These are phyloP conservation scores for Glyptemys insculpta DNA, from an alignment of 2,797 vertebrate genomes.

Conservation along the genomic window DNA sequence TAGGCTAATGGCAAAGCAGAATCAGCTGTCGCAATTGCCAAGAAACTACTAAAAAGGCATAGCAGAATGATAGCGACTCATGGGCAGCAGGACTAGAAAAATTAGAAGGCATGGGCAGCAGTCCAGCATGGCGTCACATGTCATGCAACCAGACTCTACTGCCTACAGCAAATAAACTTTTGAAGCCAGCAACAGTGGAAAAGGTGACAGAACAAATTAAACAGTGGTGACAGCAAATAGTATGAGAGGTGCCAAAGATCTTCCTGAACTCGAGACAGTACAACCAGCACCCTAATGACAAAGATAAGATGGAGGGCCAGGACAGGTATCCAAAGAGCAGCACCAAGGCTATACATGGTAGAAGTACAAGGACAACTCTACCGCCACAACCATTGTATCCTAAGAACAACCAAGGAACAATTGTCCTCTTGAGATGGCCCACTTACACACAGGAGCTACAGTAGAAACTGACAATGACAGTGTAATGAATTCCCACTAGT, in stretches of 20 bases:
- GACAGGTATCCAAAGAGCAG: background rate
- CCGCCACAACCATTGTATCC: background rate
- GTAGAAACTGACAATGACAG: constrained; percentile 22
- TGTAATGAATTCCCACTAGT: background rate
- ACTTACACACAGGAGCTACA: background rate
- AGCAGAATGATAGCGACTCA: background rate
- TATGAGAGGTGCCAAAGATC: background rate
- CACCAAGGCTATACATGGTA: background rate
- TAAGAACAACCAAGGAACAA: constrained; percentile 2
- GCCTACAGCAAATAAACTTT: constrained; percentile 5
- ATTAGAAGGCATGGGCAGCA: constrained; percentile 20
- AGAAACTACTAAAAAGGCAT: background rate
- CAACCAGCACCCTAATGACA: background rate
- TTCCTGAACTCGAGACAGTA: background rate
- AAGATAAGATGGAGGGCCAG: background rate
- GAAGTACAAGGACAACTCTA: background rate
- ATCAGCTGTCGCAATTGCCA: background rate
- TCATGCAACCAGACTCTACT: background rate
- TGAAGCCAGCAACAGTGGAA: constrained; percentile 17
- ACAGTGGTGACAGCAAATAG: background rate
- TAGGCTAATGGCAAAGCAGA: background rate
- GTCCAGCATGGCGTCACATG: background rate
- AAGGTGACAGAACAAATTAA: background rate
- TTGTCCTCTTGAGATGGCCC: background rate
- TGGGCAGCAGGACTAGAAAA: background rate